A percentile compares a stretch with the other conserved stretches of the same genome.
phyloP scores from a whole-genome alignment of 2,113 vertebrate species.

The Pitta sordida region DNA sequence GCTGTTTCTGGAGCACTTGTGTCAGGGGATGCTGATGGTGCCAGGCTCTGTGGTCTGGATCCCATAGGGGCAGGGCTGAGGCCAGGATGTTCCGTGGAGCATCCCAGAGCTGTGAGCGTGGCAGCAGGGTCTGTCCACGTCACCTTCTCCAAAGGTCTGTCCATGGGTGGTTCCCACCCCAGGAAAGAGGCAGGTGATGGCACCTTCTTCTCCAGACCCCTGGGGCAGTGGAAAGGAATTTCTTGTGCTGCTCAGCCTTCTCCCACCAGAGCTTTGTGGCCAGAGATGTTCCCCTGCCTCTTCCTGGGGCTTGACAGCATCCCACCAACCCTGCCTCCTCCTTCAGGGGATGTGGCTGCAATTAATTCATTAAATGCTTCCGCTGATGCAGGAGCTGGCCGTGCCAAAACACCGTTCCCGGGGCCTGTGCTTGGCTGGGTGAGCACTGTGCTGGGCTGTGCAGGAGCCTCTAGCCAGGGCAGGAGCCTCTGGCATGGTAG shows the following conservation, averaged over 20 bases:
- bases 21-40: neutral
- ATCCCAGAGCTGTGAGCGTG: fast-evolving
- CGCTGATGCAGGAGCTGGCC: neutral
- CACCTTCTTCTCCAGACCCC: neutral
- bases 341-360: neutral
- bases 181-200: neutral
- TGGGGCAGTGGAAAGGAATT: neutral
- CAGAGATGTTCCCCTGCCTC: neutral
- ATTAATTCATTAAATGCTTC: conserved; percentile 33
- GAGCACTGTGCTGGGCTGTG: neutral
- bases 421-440: neutral
- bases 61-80: neutral
- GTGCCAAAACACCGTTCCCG: neutral
- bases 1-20: neutral
- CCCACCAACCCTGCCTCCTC: neutral
- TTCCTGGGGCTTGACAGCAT: neutral
- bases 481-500: neutral
- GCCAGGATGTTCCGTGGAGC: neutral
- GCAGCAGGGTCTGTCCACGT: neutral
- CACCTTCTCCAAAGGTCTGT: neutral
- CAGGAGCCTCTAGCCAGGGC: neutral
- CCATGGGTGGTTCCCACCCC: neutral
- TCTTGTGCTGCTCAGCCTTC: neutral
- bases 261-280: neutral
- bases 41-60: neutral